phyloP scores from a whole-genome alignment of 2,797 vertebrate species.

The Lagocephalus sceleratus region DNA sequence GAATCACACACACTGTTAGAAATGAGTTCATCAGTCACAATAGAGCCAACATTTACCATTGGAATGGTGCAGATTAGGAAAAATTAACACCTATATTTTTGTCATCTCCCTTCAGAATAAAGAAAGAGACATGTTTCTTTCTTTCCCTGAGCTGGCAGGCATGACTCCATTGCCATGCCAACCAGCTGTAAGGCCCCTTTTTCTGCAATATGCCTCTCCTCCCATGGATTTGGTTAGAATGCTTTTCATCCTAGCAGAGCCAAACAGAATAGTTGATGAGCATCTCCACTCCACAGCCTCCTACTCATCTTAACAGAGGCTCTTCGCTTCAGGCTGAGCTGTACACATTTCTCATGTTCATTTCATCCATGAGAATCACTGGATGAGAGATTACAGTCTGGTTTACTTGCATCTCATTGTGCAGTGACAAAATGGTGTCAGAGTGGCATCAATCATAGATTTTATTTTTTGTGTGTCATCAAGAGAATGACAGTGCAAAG shows the following conservation, averaged over 20 bases:
- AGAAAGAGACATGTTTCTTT: conserved; percentile 32
- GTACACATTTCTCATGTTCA: conserved; percentile 38
- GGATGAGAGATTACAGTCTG: conserved; percentile 30
- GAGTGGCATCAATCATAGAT: not conserved
- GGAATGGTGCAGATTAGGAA: conserved; percentile 40
- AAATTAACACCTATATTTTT: conserved; percentile 19
- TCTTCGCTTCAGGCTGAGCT: conserved; percentile 41
- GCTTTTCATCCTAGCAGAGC: conserved; percentile 60
- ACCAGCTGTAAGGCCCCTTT: conserved; percentile 55
- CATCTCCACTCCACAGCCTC: conserved; percentile 41
- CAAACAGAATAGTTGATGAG: conserved; percentile 73
- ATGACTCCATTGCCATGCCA: conserved; percentile 68
- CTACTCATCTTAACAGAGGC: conserved; percentile 44
- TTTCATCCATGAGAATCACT: conserved; percentile 22
- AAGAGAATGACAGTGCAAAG: not conserved
- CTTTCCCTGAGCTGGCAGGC: conserved; percentile 49
- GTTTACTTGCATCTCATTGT: conserved; percentile 34
- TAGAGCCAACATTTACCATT: conserved; percentile 19
- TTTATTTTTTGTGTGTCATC: conserved; percentile 4
- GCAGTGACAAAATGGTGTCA: conserved; percentile 10
- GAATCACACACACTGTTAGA: conserved; percentile 4
- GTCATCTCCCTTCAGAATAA: conserved; percentile 19
- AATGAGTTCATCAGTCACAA: conserved; percentile 28
- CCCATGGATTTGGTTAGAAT: conserved; percentile 61
- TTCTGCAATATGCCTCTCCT: conserved; percentile 54